Conservation (phyloP, 2,888 invertebrate genomes). For the Seira musarum region DNA sequence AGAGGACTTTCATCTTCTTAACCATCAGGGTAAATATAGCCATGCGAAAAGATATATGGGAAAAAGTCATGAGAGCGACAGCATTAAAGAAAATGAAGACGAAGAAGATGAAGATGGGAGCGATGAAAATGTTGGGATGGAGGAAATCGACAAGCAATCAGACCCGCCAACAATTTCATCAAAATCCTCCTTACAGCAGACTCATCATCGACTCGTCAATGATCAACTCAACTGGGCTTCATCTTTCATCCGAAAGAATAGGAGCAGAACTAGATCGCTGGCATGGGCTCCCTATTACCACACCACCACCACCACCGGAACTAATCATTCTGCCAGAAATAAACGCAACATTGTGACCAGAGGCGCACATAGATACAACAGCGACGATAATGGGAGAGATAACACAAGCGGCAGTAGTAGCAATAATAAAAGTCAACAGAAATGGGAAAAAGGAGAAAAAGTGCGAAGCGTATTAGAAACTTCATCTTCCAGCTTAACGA, state of each 20-base stretch:
- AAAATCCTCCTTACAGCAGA: neutral
- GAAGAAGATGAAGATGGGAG: neutral
- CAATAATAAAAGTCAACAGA: neutral
- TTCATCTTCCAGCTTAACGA: constrained; percentile 3
- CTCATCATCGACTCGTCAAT: constrained; percentile 19
- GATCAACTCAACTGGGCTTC: neutral
- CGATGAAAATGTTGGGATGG: constrained; percentile 2
- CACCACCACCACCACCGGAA: neutral
- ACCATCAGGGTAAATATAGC: neutral
- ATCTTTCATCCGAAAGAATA: neutral
- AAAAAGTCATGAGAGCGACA: neutral
- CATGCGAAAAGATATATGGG: neutral
- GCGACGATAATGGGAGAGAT: constrained; percentile 27
- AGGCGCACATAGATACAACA: constrained; percentile 38
- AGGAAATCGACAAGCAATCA: constrained; percentile 4
- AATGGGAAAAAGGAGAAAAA: neutral
- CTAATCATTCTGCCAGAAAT: constrained; percentile 16
- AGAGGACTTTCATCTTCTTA: neutral
- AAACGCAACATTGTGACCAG: constrained; percentile 33
- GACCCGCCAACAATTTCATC: neutral
- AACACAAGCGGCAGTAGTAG: constrained; percentile 1
- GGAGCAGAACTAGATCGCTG: neutral
- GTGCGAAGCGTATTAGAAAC: constrained; percentile 19
- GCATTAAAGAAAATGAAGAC: constrained; percentile 1
- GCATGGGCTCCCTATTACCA: constrained; percentile 30